These are phyloP conservation scores for Cyanoramphus novaezelandiae DNA, from an alignment of 2,113 vertebrate genomes.

Conservation along the genomic window DNA sequence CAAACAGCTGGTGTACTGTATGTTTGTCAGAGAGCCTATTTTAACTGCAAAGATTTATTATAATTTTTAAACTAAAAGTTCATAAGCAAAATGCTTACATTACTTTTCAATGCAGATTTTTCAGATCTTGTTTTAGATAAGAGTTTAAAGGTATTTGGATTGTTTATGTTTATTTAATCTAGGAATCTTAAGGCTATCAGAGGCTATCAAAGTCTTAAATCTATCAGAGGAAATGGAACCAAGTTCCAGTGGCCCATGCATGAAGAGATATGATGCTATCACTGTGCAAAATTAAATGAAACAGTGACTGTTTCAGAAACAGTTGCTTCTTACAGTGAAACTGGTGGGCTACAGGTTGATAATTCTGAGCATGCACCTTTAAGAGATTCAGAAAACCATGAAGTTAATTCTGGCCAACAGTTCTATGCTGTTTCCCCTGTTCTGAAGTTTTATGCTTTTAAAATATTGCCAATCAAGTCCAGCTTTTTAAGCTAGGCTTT, in stretches of 20 bases:
- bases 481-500: background rate
- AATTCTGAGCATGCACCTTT: background rate
- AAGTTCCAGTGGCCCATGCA: background rate
- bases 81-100: background rate
- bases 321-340: background rate
- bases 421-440: background rate
- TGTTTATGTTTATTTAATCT: conserved; percentile 15
- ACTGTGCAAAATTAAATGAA: background rate
- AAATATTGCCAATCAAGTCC: background rate
- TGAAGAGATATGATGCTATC: background rate
- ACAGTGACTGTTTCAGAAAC: background rate
- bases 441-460: background rate
- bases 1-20: background rate
- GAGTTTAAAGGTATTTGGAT: background rate
- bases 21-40: background rate
- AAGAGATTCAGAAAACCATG: background rate
- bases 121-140: background rate
- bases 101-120: background rate
- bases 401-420: background rate
- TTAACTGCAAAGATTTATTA: background rate
- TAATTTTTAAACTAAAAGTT: background rate
- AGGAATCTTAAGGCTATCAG: background rate
- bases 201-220: background rate
- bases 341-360: background rate
- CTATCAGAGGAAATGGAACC: conserved; percentile 31